phyloP scores from a whole-genome alignment of 2,888 invertebrate species.

The Clunio marinus region DNA sequence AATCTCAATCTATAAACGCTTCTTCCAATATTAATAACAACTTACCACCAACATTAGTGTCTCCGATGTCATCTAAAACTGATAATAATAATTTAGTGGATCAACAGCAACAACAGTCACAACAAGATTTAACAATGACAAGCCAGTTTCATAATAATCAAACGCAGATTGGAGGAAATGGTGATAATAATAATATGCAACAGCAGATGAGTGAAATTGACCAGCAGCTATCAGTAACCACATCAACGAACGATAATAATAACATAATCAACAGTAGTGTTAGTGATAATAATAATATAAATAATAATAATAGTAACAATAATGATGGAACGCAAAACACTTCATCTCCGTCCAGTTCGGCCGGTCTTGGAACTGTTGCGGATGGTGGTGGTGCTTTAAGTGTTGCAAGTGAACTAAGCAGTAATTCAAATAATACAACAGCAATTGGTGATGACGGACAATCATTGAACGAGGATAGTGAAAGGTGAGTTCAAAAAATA shows the following conservation, averaged over 20 bases:
- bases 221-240: slow-evolving; percentile 4
- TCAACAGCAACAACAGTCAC: slow-evolving; percentile 40
- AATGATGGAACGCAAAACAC: not conserved
- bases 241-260: slow-evolving; percentile 24
- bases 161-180: slow-evolving; percentile 11
- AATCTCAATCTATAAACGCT: slow-evolving; percentile 26
- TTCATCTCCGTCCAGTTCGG: slow-evolving; percentile 35
- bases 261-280: too few species aligned
- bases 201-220: slow-evolving; percentile 16
- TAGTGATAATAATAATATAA: slow-evolving; percentile 24
- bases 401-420: slow-evolving; percentile 19
- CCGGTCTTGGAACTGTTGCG: slow-evolving; percentile 28
- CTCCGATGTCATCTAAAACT: not conserved
- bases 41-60: not conserved
- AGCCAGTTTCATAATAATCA: slow-evolving; percentile 20
- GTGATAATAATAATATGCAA: slow-evolving; percentile 10
- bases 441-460: slow-evolving; percentile 52
- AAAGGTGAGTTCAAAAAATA: slow-evolving; percentile 47
- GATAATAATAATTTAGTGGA: not conserved
- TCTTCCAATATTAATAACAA: slow-evolving; percentile 18
- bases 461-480: slow-evolving; percentile 46
- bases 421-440: not conserved
- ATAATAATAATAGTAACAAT: slow-evolving; percentile 20
- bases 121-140: slow-evolving; percentile 25
- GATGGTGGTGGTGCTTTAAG: slow-evolving; percentile 26